These are phyloP conservation scores for Brachionus plicatilis DNA, from an alignment of 1,140 invertebrate species.

Conservation along the genomic window DNA sequence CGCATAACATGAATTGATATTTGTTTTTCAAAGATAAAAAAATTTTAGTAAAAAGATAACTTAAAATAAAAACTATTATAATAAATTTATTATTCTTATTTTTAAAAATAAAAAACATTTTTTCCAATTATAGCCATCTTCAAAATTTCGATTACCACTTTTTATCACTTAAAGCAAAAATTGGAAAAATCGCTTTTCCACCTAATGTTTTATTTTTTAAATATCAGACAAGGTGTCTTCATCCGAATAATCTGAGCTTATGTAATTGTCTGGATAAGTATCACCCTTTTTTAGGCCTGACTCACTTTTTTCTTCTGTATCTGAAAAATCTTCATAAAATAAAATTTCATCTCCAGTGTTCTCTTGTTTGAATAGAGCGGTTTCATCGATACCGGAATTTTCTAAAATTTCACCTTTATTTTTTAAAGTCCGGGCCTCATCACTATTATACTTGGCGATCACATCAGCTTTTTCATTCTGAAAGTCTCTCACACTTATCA, in stretches of 20 bases:
- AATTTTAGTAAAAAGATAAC: too few relatives aligned
- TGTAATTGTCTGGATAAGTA: neutral
- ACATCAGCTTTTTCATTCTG: slow-evolving; percentile 99
- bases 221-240: neutral
- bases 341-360: neutral
- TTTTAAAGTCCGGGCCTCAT: slow-evolving; percentile 92
- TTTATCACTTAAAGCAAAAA: neutral
- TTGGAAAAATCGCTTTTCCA: too few relatives aligned
- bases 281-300: neutral
- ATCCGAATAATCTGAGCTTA: neutral
- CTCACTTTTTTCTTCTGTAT: neutral
- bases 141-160: neutral
- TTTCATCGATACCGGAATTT: slow-evolving; percentile 53
- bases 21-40: too few relatives aligned
- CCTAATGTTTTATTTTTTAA: neutral
- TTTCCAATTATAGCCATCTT: too few relatives aligned
- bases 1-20: too few relatives aligned
- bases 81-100: too few relatives aligned
- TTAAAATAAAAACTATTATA: too few relatives aligned
- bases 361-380: neutral
- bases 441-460: slow-evolving; percentile 94
- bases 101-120: too few relatives aligned
- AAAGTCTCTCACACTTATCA: slow-evolving; percentile 89
- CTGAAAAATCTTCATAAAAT: neutral
- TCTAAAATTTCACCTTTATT: slow-evolving; percentile 95